A percentile compares a stretch with the other conserved stretches of the same genome.
phyloP scores from a whole-genome alignment of 2,113 vertebrate genomes.

The Nibea coibor region DNA sequence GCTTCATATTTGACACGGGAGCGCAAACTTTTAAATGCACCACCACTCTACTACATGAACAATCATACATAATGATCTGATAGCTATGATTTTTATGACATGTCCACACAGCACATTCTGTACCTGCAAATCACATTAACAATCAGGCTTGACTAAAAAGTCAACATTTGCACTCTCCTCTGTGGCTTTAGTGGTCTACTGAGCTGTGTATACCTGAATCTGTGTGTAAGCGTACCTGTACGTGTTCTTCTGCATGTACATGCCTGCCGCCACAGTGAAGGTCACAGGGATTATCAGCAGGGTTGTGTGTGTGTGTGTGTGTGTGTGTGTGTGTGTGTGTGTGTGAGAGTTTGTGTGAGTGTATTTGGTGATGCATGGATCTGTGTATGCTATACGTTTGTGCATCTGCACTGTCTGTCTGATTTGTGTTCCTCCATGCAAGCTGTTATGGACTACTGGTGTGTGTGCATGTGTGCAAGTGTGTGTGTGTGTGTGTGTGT shows the following conservation, averaged over 20 bases:
- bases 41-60: not conserved
- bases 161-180: not conserved
- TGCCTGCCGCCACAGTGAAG: conserved; percentile 20
- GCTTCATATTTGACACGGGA: too few relatives aligned
- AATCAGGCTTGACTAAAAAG: not conserved
- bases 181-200: not conserved
- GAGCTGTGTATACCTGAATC: not conserved
- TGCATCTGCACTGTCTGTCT: conserved; percentile 1
- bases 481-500: conserved; percentile 28
- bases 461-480: conserved; percentile 19
- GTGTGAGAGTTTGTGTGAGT: not conserved
- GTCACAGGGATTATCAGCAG: conserved; percentile 27
- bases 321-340: conserved; percentile 1
- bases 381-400: not conserved
- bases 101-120: not conserved
- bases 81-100: not conserved
- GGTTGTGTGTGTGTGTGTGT: not conserved
- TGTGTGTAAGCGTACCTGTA: conserved; percentile 11
- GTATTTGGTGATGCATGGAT: not conserved
- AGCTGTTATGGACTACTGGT: not conserved
- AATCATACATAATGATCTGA: not conserved
- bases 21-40: too few relatives aligned
- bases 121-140: not conserved
- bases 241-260: conserved; percentile 19
- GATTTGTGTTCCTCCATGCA: not conserved